Evolutionary conservation across 2,797 vertebrate genomes (phyloP), one percentile per base, ranked within the genome.

Genomic region (Cirrhinus mrigala): DNA sequence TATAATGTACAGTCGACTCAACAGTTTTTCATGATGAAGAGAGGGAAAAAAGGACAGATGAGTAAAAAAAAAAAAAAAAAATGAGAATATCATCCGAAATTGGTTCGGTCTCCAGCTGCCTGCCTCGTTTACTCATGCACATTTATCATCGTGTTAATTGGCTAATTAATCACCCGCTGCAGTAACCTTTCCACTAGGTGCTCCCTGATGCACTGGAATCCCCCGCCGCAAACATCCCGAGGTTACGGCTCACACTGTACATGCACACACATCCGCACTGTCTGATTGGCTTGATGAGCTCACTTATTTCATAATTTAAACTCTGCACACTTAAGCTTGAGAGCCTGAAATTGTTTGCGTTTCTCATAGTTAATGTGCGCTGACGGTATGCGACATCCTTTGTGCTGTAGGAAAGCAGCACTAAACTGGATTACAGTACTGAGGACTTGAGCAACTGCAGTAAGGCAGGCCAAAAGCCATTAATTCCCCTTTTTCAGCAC

Each of bases 121-220:
- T 81, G 62, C 87, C 83, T 91, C 52, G 4, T 66, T 74, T 85
- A 83, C 83, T 73, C 85, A 64, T 48, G 52, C 83, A 88, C 88
- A 88, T 93, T 90, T 89, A 91, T 93, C 92, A 90, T 71, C 48
- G 40, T 56, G 79, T 80, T 92, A 90, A 93, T 93, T 88, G 91
- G 86, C 83, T 88, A 88, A 91, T 91, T 91, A 91, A 90, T 91
- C 91, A 91, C 78, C 83, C 60, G 20, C 56, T 80, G 88, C 74
- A 82, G 78, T 86, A 87, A 86, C 86, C 81, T 88, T 84, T 89
- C 76, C 77, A 29, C 66, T 76, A 48, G 48, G 60, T 86, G 60
- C 81, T 83, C 68, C 69, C 52, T 82, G 60, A 69, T 85, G 71
- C 79, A 70, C 79, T 88, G 71, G 81, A 82, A 86, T 84, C 71